Conservation (phyloP, 2,113 vertebrate genomes). For the Zosterops hypoxanthus region DNA sequence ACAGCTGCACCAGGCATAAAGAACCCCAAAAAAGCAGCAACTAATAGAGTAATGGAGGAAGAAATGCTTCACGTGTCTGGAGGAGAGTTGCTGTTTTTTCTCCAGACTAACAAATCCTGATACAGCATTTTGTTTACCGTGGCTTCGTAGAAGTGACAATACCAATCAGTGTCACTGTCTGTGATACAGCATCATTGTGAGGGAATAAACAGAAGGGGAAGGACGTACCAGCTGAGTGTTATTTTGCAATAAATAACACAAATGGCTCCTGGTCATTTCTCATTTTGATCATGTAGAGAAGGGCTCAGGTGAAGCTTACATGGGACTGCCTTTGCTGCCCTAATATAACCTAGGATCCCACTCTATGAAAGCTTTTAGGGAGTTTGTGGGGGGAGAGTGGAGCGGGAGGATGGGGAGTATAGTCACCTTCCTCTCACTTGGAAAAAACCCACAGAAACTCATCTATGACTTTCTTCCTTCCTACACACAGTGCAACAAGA, state of each 20-base stretch:
- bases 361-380: background rate
- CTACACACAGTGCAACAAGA: constrained; percentile 73
- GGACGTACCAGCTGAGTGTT: background rate
- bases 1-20: background rate
- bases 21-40: background rate
- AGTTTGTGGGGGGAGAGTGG: rapidly evolving
- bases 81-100: background rate
- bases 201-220: background rate
- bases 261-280: background rate
- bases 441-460: background rate
- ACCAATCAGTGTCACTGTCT: background rate
- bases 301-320: background rate
- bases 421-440: background rate
- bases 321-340: background rate
- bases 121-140: background rate
- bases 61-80: background rate
- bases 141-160: background rate
- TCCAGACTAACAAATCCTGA: background rate
- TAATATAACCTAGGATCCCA: background rate
- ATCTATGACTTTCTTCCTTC: background rate
- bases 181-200: background rate
- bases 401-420: background rate
- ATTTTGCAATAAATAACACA: background rate
- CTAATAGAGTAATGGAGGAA: background rate
- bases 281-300: background rate